Conservation (phyloP, 2,888 invertebrate genomes). For the Tenodera sinensis region DNA sequence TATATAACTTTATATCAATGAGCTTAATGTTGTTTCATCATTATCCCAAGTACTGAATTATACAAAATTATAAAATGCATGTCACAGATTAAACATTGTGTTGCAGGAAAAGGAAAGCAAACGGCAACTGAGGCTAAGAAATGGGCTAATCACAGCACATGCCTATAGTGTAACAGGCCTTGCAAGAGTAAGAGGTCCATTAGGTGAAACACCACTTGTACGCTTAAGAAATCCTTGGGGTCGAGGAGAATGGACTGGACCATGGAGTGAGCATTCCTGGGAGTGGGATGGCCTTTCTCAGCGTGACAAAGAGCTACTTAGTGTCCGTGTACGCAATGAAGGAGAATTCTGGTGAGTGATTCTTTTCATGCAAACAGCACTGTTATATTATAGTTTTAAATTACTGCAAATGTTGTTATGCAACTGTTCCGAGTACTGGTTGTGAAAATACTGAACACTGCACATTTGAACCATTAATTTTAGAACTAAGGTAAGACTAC, state of each 20-base stretch:
- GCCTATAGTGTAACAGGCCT: conserved; percentile 70
- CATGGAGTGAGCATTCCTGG: conserved; percentile 66
- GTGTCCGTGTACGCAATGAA: conserved; percentile 59
- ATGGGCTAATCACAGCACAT: conserved; percentile 63
- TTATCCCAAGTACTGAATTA: no score
- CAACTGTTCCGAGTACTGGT: no score
- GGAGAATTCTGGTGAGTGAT: conserved; percentile 64
- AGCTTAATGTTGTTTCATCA: no score
- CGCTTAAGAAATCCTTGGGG: conserved; percentile 66
- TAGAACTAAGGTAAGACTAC: no score
- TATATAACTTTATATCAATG: no score
- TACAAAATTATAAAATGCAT: no score
- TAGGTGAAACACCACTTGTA: conserved; percentile 57
- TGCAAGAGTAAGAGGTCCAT: conserved; percentile 60
- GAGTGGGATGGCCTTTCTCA: conserved; percentile 65
- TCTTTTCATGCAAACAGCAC: no score
- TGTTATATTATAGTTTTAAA: no score
- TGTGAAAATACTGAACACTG: no score
- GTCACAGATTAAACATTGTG: neutral
- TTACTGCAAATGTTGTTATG: no score
- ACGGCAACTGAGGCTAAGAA: conserved; percentile 54
- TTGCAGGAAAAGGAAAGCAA: conserved; percentile 53
- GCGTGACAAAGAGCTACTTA: conserved; percentile 60
- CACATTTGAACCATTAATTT: no score
- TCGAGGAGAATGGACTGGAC: conserved; percentile 65